Base-by-base conservation (phyloP, 1,140 invertebrate genomes). In the Ceratina japonica region DNA sequence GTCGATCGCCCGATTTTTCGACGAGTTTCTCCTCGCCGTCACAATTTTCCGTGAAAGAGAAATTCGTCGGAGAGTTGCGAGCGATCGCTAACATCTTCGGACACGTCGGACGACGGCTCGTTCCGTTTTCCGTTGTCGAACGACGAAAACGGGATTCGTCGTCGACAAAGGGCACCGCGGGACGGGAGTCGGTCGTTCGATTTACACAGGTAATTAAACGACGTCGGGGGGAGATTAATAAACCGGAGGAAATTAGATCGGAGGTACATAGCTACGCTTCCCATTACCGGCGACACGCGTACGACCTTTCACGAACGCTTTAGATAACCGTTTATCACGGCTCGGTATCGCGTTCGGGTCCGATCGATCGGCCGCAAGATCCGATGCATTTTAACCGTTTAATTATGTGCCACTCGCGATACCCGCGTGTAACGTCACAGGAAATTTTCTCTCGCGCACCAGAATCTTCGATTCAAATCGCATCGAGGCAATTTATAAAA, bases 321-420 rank as follows among this genome's bases (percentile, higher is more conserved):
- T n/a, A 56, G 49, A 64, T 68, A 51, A 69, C 20, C 58, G 2
- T 31, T 77, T 77, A 77, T 77, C 66, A 15, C 3, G 5, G n/a
- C 20, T 44, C 58, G 16, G n/a, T 71, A 71, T 77, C 66, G n/a
- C 2, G n/a, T 13, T 54, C 27, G 15, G 16, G 3, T 8, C 4
- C n/a, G 22, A 71, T 77, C 74, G n/a, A 77, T 77, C 37, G 37
- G 49, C 2, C 10, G 44, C 58, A 3, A 22, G 27, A 71, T 70
- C 49, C 2, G 58, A 51, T 62, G 27, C 56, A 71, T 71, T 44
- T 77, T 77, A 70, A 70, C 10, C 18, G 56, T 69, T 71, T 62
- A 44, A 71, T 71, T 77, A 12, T 8, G 15, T 7, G 44, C 5
- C 4, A 44, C 0, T 18, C 8, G 8, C n/a, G 63, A 31, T 22